Conservation (phyloP, 1,140 invertebrate species). For the Lordiphosa mommai region DNA sequence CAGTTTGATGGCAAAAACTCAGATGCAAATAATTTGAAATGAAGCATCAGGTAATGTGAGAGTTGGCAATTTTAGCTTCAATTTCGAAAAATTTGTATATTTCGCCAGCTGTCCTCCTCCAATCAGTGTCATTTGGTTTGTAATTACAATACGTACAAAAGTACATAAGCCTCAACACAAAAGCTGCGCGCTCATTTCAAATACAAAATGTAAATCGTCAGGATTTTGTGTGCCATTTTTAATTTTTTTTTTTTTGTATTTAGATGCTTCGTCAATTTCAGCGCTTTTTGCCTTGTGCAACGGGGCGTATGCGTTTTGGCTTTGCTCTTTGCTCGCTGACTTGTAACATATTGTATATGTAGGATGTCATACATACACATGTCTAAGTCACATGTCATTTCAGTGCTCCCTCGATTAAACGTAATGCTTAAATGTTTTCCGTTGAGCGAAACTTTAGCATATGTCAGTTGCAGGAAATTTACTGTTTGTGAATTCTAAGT, state of each 20-base stretch:
- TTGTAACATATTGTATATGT: conserved; percentile 28
- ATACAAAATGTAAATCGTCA: conserved; percentile 60
- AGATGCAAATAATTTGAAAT: conserved; percentile 62
- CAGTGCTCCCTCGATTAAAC: conserved; percentile 16
- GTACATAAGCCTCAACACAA: conserved; percentile 33
- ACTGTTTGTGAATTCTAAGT: background rate
- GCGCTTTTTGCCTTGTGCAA: conserved; percentile 44
- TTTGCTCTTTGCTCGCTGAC: conserved; percentile 39
- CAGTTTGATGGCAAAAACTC: conserved; percentile 54
- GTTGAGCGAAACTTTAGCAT: conserved; percentile 43
- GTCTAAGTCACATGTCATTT: conserved; percentile 49
- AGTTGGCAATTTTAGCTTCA: conserved; percentile 39
- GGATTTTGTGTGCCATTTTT: conserved; percentile 18
- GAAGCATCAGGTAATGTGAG: conserved; percentile 58
- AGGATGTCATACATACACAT: conserved; percentile 15
- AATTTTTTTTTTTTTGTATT: conserved; percentile 10
- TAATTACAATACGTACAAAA: conserved; percentile 41
- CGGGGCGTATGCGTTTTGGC: conserved; percentile 60
- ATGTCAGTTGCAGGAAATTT: conserved; percentile 34
- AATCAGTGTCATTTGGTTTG: conserved; percentile 15
- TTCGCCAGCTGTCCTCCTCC: conserved; percentile 20
- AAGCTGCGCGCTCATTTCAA: conserved; percentile 36
- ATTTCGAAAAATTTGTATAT: conserved; percentile 30
- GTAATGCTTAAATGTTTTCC: conserved; percentile 48
- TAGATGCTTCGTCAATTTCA: conserved; percentile 12